These are phyloP conservation scores for Strix aluco DNA, from an alignment of 2,113 vertebrate species.

Conservation along the genomic window DNA sequence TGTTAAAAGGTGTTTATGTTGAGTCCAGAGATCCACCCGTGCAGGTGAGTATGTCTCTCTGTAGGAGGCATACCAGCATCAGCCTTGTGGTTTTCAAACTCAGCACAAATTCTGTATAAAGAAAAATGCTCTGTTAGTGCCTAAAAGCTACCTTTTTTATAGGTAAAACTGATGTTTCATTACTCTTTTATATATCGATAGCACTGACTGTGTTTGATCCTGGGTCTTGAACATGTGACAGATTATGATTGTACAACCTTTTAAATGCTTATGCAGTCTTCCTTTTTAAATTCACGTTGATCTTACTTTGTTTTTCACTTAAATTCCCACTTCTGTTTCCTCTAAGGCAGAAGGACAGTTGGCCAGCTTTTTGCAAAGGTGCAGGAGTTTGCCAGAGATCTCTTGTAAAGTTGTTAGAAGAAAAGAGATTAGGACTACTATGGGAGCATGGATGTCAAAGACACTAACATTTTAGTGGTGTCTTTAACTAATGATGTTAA, in stretches of 20 bases:
- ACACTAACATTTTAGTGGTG: neutral
- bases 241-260: neutral
- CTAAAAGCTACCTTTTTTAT: neutral
- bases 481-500: neutral
- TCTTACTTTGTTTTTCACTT: neutral
- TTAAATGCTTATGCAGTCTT: neutral
- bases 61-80: neutral
- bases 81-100: neutral
- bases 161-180: neutral
- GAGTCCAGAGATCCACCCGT: constrained; percentile 81
- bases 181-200: fast-evolving
- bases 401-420: neutral
- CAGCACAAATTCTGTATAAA: neutral
- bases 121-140: neutral
- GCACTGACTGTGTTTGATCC: neutral
- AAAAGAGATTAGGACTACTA: neutral
- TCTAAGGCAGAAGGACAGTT: neutral
- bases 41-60: constrained; percentile 71
- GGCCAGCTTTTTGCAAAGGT: neutral
- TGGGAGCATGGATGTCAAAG: neutral
- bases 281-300: fast-evolving
- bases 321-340: neutral
- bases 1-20: constrained; percentile 86
- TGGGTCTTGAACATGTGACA: fast-evolving
- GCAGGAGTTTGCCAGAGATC: neutral